phyloP scores from a whole-genome alignment of 2,797 vertebrate species.

The Brotula barbata region DNA sequence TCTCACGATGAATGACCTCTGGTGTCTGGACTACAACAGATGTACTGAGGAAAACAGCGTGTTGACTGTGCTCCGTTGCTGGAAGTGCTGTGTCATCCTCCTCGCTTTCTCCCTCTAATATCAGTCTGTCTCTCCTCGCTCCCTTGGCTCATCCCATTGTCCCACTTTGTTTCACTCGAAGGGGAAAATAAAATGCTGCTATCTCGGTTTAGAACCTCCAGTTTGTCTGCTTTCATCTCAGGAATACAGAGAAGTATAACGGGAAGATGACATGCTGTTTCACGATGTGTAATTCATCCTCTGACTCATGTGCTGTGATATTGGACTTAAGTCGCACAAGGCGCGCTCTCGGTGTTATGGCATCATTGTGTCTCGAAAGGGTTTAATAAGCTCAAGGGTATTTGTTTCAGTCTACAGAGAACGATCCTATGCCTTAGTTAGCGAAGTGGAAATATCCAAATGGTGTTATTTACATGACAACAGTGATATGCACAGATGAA shows the following conservation, averaged over 20 bases:
- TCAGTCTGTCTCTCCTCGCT: conserved; percentile 46
- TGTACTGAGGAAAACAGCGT: conserved; percentile 50
- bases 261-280: conserved; percentile 2
- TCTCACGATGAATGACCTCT: conserved; percentile 57
- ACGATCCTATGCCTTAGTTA: too few species aligned
- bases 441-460: neutral
- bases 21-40: conserved; percentile 49
- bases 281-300: conserved; percentile 26
- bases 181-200: neutral
- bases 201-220: conserved; percentile 24
- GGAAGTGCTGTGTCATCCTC: conserved; percentile 76
- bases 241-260: neutral
- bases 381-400: neutral
- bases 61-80: conserved; percentile 51
- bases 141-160: conserved; percentile 35
- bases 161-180: conserved; percentile 53
- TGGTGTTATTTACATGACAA: neutral
- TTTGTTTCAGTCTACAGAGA: neutral
- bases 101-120: conserved; percentile 56
- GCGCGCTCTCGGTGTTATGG: conserved; percentile 2
- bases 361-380: neutral
- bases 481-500: neutral
- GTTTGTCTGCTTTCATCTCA: conserved; percentile 23
- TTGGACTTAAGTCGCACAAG: conserved; percentile 16
- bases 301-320: conserved; percentile 43